phyloP scores from a whole-genome alignment of 2,113 vertebrate species.

The Columba janthina region DNA sequence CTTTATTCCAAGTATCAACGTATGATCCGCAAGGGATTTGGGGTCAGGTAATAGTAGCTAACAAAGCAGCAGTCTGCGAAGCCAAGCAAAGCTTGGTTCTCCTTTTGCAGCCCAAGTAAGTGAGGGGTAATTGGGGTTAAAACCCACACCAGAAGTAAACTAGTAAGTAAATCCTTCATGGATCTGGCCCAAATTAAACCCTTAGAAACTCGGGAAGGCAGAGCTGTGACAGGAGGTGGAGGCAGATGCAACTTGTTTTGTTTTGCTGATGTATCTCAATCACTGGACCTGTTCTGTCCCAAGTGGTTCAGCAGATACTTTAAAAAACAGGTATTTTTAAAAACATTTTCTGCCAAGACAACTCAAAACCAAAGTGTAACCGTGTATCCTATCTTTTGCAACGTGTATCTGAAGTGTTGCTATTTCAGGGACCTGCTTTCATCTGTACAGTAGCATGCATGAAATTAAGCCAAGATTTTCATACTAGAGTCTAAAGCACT shows the following conservation, averaged over 20 bases:
- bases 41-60: background rate
- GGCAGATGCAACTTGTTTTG: background rate
- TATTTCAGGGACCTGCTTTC: background rate
- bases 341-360: background rate
- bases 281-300: background rate
- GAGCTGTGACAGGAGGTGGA: background rate
- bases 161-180: background rate
- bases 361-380: background rate
- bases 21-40: background rate
- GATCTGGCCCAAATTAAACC: background rate
- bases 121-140: background rate
- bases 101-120: background rate
- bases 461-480: background rate
- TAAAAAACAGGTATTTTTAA: background rate
- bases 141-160: background rate
- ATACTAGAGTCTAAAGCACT: background rate
- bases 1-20: background rate
- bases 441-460: accelerated
- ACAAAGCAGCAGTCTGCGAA: background rate
- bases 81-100: background rate
- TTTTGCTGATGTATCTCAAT: background rate
- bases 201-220: background rate
- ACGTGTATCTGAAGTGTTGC: accelerated
- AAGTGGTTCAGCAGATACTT: background rate
- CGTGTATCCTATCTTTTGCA: background rate